A percentile compares a stretch with the other conserved stretches of the same genome.
These are phyloP conservation scores for Eilema depressum DNA, from an alignment of 2,888 invertebrate species.

Conservation along the genomic window DNA sequence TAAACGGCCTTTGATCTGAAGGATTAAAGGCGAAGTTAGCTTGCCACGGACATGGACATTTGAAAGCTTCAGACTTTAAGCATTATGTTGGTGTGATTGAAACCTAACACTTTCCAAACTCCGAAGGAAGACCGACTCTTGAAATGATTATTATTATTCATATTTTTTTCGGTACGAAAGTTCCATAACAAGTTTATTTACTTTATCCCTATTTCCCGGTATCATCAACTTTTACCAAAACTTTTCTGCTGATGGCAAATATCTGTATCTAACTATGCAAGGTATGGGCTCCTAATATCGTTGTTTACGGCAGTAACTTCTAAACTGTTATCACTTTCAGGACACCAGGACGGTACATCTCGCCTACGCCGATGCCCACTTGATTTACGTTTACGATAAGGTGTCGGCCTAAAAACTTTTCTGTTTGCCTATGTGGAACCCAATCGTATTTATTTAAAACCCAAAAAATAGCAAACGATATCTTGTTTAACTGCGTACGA, in stretches of 20 bases:
- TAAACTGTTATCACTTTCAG: conserved; percentile 77
- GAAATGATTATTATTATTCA: conserved; percentile 32
- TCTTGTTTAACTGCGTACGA: conserved; percentile 17
- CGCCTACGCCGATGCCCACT: conserved; percentile 76
- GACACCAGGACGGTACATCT: conserved; percentile 69
- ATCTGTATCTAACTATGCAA: conserved; percentile 39
- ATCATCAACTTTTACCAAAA: conserved; percentile 38
- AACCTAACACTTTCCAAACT: conserved; percentile 44
- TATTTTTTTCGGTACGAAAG: conserved; percentile 29
- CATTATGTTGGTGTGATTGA: conserved; percentile 45
- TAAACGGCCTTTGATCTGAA: conserved; percentile 69
- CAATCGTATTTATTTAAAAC: conserved; percentile 78
- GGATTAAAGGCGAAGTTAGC: conserved; percentile 68
- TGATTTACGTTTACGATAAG: conserved; percentile 82
- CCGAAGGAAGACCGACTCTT: conserved; percentile 30
- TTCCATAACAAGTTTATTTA: conserved; percentile 39
- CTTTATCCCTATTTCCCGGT: conserved; percentile 31
- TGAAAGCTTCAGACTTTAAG: conserved; percentile 49
- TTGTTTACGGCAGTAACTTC: conserved; percentile 73
- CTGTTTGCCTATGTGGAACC: conserved; percentile 62
- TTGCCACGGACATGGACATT: conserved; percentile 52
- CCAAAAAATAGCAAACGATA: conserved; percentile 57
- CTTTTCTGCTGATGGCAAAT: conserved; percentile 46
- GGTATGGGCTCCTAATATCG: conserved; percentile 59
- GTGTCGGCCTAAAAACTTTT: conserved; percentile 80